phyloP scores from a whole-genome alignment of 2,113 vertebrate species.

The Coptodon bakossiorum region DNA sequence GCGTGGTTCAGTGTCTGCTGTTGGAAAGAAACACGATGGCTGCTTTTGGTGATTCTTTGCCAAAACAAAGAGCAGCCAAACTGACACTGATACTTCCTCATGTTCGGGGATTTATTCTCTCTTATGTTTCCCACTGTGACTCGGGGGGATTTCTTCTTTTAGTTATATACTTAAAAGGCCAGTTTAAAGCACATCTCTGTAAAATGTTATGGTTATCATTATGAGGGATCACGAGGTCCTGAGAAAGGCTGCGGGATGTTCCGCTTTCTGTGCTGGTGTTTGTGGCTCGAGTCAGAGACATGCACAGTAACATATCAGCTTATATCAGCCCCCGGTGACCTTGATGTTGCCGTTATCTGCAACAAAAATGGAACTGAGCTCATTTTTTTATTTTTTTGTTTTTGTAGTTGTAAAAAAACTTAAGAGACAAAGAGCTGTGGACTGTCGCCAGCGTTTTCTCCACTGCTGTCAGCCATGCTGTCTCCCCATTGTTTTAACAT shows the following conservation, averaged over 20 bases:
- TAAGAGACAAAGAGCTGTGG: not conserved
- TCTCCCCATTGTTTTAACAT: slow-evolving; percentile 47
- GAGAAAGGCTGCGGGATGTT: slow-evolving; percentile 24
- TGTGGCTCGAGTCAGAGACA: not conserved
- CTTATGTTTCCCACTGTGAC: not conserved
- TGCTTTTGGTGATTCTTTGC: not conserved
- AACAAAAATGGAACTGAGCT: not conserved
- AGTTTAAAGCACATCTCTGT: slow-evolving; percentile 5
- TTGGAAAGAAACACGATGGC: not conserved
- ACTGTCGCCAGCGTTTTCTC: slow-evolving; percentile 1
- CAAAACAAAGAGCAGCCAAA: not conserved
- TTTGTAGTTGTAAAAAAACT: not conserved
- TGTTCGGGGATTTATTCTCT: not conserved
- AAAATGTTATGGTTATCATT: slow-evolving; percentile 39
- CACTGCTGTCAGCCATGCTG: slow-evolving; percentile 31
- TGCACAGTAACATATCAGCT: not conserved
- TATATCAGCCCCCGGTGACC: not conserved
- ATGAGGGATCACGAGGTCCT: slow-evolving; percentile 42
- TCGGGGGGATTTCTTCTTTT: not conserved
- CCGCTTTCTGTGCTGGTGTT: not conserved
- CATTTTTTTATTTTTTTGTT: not conserved
- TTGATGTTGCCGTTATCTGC: not conserved
- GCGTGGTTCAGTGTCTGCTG: not conserved
- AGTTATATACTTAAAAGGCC: slow-evolving; percentile 4
- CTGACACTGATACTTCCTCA: not conserved